Evolutionary conservation across 2,888 invertebrate species (phyloP).

Genomic region (Agrypnus murinus): DNA sequence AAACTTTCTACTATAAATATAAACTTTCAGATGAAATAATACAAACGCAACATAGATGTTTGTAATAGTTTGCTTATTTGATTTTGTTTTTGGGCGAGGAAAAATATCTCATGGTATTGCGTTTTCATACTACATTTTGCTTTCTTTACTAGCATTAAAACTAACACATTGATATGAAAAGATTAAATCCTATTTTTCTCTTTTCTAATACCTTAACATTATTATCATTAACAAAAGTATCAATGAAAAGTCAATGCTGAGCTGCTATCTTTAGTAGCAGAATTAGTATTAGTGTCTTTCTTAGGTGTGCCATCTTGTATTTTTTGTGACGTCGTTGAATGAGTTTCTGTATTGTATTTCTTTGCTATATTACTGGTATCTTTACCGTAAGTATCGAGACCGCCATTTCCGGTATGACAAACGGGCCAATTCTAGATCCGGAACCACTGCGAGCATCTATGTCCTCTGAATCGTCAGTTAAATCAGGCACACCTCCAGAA

Average conservation of each 20-base stretch:
- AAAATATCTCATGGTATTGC: too few relatives aligned
- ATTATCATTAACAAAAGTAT: conserved; percentile 15
- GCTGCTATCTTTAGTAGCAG: conserved; percentile 1
- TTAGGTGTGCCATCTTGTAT: conserved; percentile 29
- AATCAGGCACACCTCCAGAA: conserved; percentile 74
- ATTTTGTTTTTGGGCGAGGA: too few relatives aligned
- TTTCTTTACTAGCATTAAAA: too few relatives aligned
- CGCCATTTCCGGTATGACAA: conserved; percentile 42
- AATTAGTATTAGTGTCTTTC: not conserved
- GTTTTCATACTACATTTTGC: too few relatives aligned
- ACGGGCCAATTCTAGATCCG: conserved; percentile 66
- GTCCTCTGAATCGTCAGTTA: conserved; percentile 73
- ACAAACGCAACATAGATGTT: too few relatives aligned
- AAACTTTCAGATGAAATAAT: too few relatives aligned
- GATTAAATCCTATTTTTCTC: not conserved
- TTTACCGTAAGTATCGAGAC: too few relatives aligned
- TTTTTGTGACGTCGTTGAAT: conserved; percentile 2
- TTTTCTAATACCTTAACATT: conserved; percentile 30
- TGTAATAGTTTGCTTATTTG: too few relatives aligned
- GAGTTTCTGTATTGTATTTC: not conserved
- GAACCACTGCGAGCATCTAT: conserved; percentile 69
- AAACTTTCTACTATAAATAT: too few relatives aligned
- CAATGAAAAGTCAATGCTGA: not conserved
- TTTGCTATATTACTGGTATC: not conserved
- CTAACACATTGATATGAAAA: conserved; percentile 32